phyloP scores from a whole-genome alignment of 2,888 invertebrate species.

The Sisyra nigra region DNA sequence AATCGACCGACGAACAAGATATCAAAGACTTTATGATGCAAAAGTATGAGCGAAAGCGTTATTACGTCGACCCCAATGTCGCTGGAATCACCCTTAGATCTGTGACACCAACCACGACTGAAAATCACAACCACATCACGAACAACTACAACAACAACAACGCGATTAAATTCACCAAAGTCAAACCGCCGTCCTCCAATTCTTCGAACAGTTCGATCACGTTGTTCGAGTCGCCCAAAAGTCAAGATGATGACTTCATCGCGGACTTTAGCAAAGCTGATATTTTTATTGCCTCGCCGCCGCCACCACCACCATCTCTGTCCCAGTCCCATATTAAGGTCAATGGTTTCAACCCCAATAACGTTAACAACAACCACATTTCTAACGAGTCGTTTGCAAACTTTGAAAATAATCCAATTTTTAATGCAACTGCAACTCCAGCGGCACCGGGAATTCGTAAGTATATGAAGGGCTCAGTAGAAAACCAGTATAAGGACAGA shows the following conservation, averaged over 20 bases:
- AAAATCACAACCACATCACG: not conserved
- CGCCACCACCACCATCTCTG: slow-evolving; percentile 10
- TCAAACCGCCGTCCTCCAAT: not conserved
- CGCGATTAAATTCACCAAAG: not conserved
- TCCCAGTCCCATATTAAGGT: slow-evolving; percentile 13
- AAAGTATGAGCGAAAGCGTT: slow-evolving; percentile 88
- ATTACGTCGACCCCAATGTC: slow-evolving; percentile 26
- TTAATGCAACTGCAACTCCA: slow-evolving; percentile 29
- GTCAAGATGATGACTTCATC: slow-evolving; percentile 29
- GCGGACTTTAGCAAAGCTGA: slow-evolving; percentile 57
- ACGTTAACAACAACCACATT: slow-evolving; percentile 11
- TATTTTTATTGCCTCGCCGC: slow-evolving; percentile 41
- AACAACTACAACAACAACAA: not conserved
- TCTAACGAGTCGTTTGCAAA: slow-evolving; percentile 38
- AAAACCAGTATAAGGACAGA: no score
- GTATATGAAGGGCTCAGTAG: slow-evolving; percentile 13
- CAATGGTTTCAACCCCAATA: slow-evolving; percentile 13
- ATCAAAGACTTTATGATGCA: slow-evolving; percentile 86
- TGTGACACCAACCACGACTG: not conserved
- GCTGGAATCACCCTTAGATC: not conserved
- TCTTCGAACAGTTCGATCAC: not conserved
- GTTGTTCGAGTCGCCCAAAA: not conserved
- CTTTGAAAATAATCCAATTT: slow-evolving; percentile 56
- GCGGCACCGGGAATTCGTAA: slow-evolving; percentile 18
- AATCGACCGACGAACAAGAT: slow-evolving; percentile 74